Evolutionary conservation across 2,888 invertebrate species (phyloP).

Genomic region (Brassicogethes aeneus): DNA sequence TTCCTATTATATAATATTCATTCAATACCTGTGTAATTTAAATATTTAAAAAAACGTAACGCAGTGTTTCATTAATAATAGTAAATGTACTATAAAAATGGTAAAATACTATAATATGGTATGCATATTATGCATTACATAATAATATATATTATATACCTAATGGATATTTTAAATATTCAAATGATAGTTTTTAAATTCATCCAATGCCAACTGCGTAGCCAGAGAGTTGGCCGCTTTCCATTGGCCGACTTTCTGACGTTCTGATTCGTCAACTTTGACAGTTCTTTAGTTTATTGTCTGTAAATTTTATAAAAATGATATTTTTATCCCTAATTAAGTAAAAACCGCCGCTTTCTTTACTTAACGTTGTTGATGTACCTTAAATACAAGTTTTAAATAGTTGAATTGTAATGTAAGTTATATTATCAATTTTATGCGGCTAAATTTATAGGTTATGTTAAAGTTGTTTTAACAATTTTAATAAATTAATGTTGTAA

Average conservation of each 20-base stretch:
- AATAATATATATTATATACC: too few relatives aligned
- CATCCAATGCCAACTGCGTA: background rate
- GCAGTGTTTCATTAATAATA: background rate
- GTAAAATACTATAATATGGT: too few relatives aligned
- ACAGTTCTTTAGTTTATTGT: slow-evolving; percentile 1
- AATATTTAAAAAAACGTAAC: background rate
- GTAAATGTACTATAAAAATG: background rate
- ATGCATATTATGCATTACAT: too few relatives aligned
- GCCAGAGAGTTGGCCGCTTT: slow-evolving; percentile 5
- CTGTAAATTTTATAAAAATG: too few relatives aligned
- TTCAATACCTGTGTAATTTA: too few relatives aligned
- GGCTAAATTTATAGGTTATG: background rate
- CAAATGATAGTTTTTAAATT: too few relatives aligned
- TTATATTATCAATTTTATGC: background rate
- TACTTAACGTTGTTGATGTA: too few relatives aligned
- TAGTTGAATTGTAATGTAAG: background rate
- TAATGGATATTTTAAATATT: too few relatives aligned
- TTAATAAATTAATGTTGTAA: background rate
- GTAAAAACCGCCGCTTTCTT: too few relatives aligned
- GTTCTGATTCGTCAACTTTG: background rate
- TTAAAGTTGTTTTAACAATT: background rate
- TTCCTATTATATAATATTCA: too few relatives aligned
- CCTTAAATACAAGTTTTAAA: too few relatives aligned
- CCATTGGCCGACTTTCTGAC: slow-evolving; percentile 5
- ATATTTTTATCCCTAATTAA: too few relatives aligned